Base-by-base conservation (phyloP, 2,113 vertebrate genomes). In the Glaucomys volans region DNA sequence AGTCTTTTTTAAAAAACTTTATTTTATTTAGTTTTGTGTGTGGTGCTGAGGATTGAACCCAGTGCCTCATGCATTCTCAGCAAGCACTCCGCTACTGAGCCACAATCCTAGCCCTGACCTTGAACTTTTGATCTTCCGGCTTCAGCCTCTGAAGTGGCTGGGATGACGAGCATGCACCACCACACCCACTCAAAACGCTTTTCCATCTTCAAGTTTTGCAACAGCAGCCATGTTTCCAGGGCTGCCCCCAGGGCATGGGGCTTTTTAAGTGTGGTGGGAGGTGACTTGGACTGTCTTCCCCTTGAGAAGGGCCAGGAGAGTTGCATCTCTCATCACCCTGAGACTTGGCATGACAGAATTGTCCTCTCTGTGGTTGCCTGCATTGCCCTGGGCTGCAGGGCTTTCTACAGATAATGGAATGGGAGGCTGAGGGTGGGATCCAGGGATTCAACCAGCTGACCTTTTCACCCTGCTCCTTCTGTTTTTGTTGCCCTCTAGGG, bases 401-500 rank as follows among this genome's bases (percentile, higher is more conserved):
- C 16, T 47, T 91, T 50, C 37, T 89, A 57, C 22, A 13, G 1
- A 2, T 44, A 44, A 26, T 17, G 72, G 57, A 20, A 8, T 89
- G 74, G n/a, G 30, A 71, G 8, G 4, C 44, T 52, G 76, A 76
- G n/a, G 24, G 22, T 66, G 57, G 74, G 66, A 52, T 22, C 62
- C 22, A 42, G 86, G 14, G 37, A 71, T 66, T 86, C 37, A n/a
- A 44, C 35, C 12, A 10, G 22, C 47, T 50, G 89, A 30, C 8
- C 74, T 71, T 90, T 82, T 97, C 30, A 96, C 74, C 28, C 62
- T 91, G 16, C 75, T 67, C 88, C 32, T 47, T 97, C 17, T 89
- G 88, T 96, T 97, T 62, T 90, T 86, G 67, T 87, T 98, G 8
- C 97, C 96, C 97, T 94, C 87, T 98, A 99, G 99, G 99, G 84